Percentiles rank a stretch among this genome's conserved stretches.
Conservation (phyloP, 2,113 vertebrate species). For the Acinonyx jubatus region DNA sequence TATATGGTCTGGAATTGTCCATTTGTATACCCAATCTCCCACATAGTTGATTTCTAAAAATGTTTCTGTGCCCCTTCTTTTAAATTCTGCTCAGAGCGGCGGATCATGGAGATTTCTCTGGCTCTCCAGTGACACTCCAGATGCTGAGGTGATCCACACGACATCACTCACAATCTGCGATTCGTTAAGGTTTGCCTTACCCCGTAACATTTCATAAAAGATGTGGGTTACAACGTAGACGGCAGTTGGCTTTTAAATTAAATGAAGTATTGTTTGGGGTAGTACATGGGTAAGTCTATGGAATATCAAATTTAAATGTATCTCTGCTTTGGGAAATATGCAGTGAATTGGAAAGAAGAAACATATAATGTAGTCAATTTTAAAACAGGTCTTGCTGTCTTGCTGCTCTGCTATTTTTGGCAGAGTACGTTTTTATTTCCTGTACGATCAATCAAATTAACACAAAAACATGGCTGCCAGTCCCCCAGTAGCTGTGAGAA, state of each 20-base stretch:
- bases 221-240: not conserved
- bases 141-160: not conserved
- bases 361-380: slow-evolving; percentile 19
- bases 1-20: not conserved
- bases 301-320: slow-evolving; percentile 48
- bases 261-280: not conserved
- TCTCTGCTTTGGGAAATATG: slow-evolving; percentile 49
- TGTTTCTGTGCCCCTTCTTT: not conserved
- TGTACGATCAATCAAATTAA: slow-evolving; percentile 37
- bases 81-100: not conserved
- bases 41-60: not conserved
- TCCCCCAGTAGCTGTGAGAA: not conserved
- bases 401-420: not conserved
- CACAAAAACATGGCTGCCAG: not conserved
- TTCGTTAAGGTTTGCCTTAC: not conserved
- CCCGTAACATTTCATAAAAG: not conserved
- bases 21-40: not conserved
- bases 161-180: not conserved
- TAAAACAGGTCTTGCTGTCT: not conserved
- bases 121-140: not conserved
- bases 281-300: not conserved
- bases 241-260: slow-evolving; percentile 28
- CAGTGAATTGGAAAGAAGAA: not conserved
- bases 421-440: not conserved
- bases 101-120: not conserved